These are phyloP conservation scores for Vidua chalybeata DNA, from an alignment of 2,113 vertebrate genomes.

Conservation along the genomic window DNA sequence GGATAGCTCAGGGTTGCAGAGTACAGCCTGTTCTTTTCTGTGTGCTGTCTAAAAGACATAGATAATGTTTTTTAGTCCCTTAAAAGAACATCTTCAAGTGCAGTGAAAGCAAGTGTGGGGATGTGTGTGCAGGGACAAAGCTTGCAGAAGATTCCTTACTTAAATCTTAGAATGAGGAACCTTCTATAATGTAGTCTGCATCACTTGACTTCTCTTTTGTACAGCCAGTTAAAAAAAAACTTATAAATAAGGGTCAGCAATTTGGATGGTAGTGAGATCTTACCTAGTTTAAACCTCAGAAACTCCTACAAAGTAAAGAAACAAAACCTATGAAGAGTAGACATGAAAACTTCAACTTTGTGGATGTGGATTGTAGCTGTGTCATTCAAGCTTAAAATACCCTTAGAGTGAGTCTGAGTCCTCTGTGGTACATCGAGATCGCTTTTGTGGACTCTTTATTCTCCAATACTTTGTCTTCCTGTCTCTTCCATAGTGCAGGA, in stretches of 20 bases:
- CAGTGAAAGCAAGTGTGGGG: not conserved
- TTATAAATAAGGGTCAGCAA: not conserved
- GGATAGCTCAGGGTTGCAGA: not conserved
- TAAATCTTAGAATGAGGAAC: not conserved
- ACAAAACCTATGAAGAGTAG: not conserved
- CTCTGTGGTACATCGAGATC: not conserved
- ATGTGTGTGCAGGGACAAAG: not conserved
- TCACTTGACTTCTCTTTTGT: not conserved
- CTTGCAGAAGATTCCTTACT: not conserved
- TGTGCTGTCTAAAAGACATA: not conserved
- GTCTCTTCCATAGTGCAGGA: not conserved
- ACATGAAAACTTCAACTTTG: not conserved
- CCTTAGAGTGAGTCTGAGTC: not conserved
- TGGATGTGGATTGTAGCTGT: not conserved
- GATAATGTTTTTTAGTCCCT: not conserved
- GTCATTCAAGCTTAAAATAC: not conserved
- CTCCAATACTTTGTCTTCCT: not conserved
- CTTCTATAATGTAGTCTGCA: not conserved
- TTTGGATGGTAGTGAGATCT: not conserved
- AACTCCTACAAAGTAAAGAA: not conserved
- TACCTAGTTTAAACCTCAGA: not conserved
- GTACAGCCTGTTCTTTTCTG: not conserved
- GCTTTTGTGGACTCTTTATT: not conserved
- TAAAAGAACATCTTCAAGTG: not conserved
- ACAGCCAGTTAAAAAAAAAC: not conserved